phyloP scores from a whole-genome alignment of 37 sponge, comb jelly and placozoan genomes.

The Halichondria panicea region DNA sequence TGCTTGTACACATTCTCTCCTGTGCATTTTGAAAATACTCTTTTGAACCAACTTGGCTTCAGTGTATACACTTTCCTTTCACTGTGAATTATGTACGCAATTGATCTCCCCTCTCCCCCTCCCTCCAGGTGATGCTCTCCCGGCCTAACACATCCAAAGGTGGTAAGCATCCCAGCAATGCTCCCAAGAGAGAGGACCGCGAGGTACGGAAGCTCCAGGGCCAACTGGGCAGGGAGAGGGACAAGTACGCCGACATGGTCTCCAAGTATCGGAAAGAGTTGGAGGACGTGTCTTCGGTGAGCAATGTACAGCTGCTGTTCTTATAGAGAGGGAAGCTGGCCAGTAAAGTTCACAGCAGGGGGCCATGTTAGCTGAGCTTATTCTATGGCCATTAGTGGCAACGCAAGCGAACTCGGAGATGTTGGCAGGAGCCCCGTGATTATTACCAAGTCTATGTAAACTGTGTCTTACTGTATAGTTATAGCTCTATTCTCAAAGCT shows the following conservation, averaged over 20 bases:
- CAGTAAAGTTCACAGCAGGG: too few relatives aligned
- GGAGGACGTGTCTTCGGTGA: constrained; percentile 61
- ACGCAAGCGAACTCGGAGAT: too few relatives aligned
- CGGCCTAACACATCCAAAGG: constrained; percentile 2
- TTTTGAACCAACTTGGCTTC: background rate
- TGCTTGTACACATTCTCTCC: background rate
- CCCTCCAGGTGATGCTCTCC: constrained; percentile 14
- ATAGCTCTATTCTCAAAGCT: too few relatives aligned
- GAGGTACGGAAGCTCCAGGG: constrained; percentile 64
- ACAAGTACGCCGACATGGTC: constrained; percentile 43
- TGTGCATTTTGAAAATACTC: too few relatives aligned
- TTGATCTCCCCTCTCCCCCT: background rate
- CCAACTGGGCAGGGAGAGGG: constrained; percentile 61
- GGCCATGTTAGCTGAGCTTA: too few relatives aligned
- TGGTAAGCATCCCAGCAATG: constrained; percentile 10
- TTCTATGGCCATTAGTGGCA: too few relatives aligned
- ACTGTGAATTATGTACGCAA: background rate
- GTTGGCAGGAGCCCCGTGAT: too few relatives aligned
- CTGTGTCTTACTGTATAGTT: too few relatives aligned
- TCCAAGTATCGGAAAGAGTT: constrained; percentile 62
- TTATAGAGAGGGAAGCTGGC: too few relatives aligned
- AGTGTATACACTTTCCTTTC: background rate
- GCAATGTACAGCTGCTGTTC: background rate
- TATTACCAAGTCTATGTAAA: too few relatives aligned
- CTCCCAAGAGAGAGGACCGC: constrained; percentile 48